These are phyloP conservation scores for Lasioglossum lativentre DNA, from an alignment of 2,888 invertebrate species.

Conservation along the genomic window DNA sequence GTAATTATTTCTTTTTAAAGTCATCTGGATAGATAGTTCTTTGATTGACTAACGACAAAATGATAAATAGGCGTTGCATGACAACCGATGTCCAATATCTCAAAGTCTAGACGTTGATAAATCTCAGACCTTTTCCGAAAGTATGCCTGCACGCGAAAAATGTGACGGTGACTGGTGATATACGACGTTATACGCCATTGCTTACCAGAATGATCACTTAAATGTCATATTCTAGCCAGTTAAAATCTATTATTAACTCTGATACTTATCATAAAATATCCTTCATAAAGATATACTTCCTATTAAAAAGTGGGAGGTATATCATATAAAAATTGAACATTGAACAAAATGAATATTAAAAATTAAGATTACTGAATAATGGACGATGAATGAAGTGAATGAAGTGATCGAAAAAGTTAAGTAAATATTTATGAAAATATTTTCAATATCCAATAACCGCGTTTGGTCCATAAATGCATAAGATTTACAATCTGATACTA, in stretches of 20 bases:
- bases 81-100: conserved; percentile 10
- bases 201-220: background rate
- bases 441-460: background rate
- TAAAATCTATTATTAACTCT: background rate
- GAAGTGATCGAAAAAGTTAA: too few relatives aligned
- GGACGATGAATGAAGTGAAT: too few relatives aligned
- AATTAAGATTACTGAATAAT: background rate
- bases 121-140: conserved; percentile 11
- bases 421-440: background rate
- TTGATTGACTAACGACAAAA: conserved; percentile 1
- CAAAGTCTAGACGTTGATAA: conserved; percentile 7
- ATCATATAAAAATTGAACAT: background rate
- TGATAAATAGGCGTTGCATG: conserved; percentile 1
- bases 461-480: background rate
- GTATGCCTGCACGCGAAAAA: background rate
- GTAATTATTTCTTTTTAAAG: background rate
- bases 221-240: background rate
- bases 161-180: background rate
- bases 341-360: too few relatives aligned
- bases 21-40: background rate
- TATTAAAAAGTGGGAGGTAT: too few relatives aligned
- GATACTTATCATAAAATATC: background rate
- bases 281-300: too few relatives aligned
- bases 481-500: background rate
- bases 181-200: background rate